Evolutionary conservation across 2,797 vertebrate genomes (phyloP), one percentile per base, ranked within the genome.

Genomic region (Diglossa cyanea): DNA sequence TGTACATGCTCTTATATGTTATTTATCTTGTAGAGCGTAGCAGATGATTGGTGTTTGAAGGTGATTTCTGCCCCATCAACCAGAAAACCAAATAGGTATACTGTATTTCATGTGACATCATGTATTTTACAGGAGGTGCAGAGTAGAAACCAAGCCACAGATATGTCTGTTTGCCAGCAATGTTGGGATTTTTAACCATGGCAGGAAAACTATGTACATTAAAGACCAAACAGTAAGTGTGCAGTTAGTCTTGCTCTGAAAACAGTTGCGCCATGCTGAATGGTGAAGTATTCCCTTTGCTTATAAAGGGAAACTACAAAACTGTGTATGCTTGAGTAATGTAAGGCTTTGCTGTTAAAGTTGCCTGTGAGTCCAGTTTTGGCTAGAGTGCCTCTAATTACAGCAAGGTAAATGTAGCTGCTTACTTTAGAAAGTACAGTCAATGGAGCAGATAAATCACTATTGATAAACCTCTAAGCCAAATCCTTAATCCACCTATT

Each of bases 321-420:
- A 31, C 3, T 0, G 0, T 40, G 6, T 57, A 24, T n/a, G 3
- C 12, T 57, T 60, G 44, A 83, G 17, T 71, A 79, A 74, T 17
- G 10, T 14, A 33, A 17, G 54, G 18, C 9, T 74, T 80, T 83
- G 19, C 37, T 16, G 6, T 45, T 77, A 1, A 71, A 67, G 24
- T 47, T 74, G 10, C 20, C 53, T 54, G 10, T 54, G 30, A 44
- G 42, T 75, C 39, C 25, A 51, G 0, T 75, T 94, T 88, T 91
- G 48, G n/a, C 44, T 79, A 12, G 18, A 70, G 7, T 48, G 25
- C 76, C 23, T 84, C 33, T 73, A 35, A 55, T 60, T 75, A 20
- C 10, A 37, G 18, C 30, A 53, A 78, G 11, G 44, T 78, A 86
- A 60, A 68, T 72, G 24, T 26, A 72, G 20, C 31, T 75, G 19